Base-by-base conservation (phyloP, 2,797 vertebrate genomes). In the Astyanax mexicanus region DNA sequence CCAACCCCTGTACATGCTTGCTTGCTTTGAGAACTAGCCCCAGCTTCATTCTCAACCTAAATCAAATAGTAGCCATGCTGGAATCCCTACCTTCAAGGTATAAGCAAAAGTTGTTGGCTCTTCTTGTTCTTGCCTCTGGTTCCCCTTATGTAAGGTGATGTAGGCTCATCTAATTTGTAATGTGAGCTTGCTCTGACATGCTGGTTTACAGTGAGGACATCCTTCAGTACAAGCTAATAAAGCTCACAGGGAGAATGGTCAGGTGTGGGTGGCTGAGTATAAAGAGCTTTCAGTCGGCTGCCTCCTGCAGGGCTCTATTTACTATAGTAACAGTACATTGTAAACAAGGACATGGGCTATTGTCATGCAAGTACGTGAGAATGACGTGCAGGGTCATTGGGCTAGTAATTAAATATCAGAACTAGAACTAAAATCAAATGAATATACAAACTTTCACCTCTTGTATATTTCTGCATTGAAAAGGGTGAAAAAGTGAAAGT, bases 231-330 rank as follows among this genome's bases (percentile, higher is more conserved):
- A 10, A 38, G 62, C 51, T 32, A 25, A 49, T 45, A 49, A 44
- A 40, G 35, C 21, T 51, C 38, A 38, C 38, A 57, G 38, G 21
- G 29, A 62, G 23, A 54, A 49, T 74, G 29, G 21, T n/a, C 17
- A 47, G 38, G 13, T 55, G 6, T 32, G 47, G 40, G 47, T 62
- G 17, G 11, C 3, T 23, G 21, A 35, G n/a, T 19, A 47, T 35
- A 54, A 64, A 37, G 21, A 13, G 9, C 27, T 44, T 54, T 15
- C 58, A 64, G 58, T 27, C 58, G 27, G 25, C 35, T 52, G 35
- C 65, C 4, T 64, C 40, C 49, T 77, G 32, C n/a, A 57, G 35
- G 54, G 32, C 10, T 4, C 15, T 80, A 13, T 77, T 60, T 81
- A 76, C 51, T 21, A 42, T 54, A 38, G 57, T 69, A 52, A 64